A percentile compares a stretch with the other conserved stretches of the same genome.
phyloP scores from a whole-genome alignment of 2,113 vertebrate genomes.

The Rhagologus leucostigma region DNA sequence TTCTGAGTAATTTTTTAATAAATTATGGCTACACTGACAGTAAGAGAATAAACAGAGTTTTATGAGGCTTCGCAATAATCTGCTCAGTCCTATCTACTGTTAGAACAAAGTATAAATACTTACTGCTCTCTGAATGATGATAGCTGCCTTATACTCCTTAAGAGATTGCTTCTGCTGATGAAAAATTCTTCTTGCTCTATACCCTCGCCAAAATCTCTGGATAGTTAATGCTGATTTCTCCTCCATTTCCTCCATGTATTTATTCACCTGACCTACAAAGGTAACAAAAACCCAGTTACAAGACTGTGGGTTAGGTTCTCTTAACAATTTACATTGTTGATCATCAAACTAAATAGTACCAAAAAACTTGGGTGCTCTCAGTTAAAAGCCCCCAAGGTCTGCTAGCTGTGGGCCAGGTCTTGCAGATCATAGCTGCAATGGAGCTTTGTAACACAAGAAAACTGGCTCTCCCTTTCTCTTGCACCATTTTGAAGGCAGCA shows the following conservation, averaged over 20 bases:
- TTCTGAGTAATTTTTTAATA: neutral
- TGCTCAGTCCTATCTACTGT: neutral
- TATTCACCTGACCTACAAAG: conserved; percentile 78
- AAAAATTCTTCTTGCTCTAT: conserved; percentile 78
- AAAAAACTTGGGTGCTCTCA: neutral
- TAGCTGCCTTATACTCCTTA: conserved; percentile 80
- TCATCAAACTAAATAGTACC: neutral
- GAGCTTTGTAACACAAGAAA: neutral
- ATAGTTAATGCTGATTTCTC: conserved; percentile 83
- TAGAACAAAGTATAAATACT: conserved; percentile 23
- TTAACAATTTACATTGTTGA: neutral
- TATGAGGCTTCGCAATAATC: neutral
- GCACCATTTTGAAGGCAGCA: neutral
- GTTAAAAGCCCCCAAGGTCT: neutral
- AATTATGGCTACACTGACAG: neutral
- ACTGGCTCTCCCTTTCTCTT: neutral
- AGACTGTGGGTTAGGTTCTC: neutral
- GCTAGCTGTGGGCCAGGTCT: neutral
- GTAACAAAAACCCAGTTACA: neutral
- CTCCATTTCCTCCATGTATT: conserved; percentile 82
- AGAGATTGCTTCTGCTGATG: conserved; percentile 70
- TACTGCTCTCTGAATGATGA: conserved; percentile 87
- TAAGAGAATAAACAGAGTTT: neutral
- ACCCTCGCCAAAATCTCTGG: conserved; percentile 89
- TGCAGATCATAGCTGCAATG: neutral